Evolutionary conservation across 2,888 invertebrate genomes (phyloP).

Genomic region (Tricholauxania praeusta): DNA sequence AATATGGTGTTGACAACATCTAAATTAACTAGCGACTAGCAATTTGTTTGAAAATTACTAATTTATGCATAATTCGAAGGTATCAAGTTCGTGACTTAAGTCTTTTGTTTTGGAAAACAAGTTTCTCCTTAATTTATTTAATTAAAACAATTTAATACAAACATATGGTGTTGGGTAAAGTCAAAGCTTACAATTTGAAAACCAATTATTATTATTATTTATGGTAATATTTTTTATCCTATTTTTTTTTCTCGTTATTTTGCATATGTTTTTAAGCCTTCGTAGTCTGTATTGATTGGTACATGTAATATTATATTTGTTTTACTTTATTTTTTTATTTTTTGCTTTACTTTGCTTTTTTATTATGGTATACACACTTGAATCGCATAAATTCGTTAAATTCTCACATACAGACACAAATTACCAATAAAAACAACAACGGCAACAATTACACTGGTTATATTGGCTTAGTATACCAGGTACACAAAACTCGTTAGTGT

Average conservation of each 20-base stretch:
- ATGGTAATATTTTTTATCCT: background rate
- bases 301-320: background rate
- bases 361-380: constrained; percentile 32
- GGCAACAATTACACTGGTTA: constrained; percentile 7
- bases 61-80: no score
- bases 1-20: no score
- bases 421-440: background rate
- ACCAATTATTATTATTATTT: background rate
- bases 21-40: no score
- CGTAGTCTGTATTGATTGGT: background rate
- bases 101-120: constrained; percentile 12
- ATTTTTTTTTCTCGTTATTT: background rate
- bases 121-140: no score
- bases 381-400: constrained; percentile 17
- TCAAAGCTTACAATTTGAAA: constrained; percentile 1
- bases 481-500: no score
- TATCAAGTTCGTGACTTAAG: constrained; percentile 4
- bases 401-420: constrained; percentile 13
- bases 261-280: constrained; percentile 1
- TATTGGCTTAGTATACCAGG: background rate
- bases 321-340: background rate
- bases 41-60: no score
- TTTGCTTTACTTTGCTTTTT: constrained; percentile 4
- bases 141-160: no score
- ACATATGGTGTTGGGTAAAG: no score